phyloP scores from a whole-genome alignment of 2,888 invertebrate species.

The Eristalinus aeneus region DNA sequence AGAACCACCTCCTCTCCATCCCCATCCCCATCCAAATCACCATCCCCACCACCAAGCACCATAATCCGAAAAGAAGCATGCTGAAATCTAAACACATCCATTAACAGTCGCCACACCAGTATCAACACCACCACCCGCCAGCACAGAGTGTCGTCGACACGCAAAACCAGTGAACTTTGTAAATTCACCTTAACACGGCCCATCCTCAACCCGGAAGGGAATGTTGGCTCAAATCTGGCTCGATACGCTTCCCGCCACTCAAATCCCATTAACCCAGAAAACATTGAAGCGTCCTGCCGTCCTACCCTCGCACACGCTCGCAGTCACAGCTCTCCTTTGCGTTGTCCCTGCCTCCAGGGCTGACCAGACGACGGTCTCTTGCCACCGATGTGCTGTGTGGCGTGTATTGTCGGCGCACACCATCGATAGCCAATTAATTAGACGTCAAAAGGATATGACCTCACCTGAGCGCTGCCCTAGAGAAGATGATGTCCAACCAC shows the following conservation, averaged over 20 bases:
- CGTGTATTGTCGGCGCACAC: conserved; percentile 32
- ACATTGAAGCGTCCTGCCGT: neutral
- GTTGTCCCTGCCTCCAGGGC: neutral
- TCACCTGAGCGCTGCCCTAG: conserved; percentile 35
- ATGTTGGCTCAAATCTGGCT: conserved; percentile 60
- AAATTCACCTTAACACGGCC: conserved; percentile 38
- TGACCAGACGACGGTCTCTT: neutral
- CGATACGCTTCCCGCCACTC: conserved; percentile 43
- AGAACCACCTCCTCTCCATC: neutral
- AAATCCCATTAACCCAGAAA: conserved; percentile 65
- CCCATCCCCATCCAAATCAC: neutral
- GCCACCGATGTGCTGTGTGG: neutral
- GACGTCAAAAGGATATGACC: conserved; percentile 41
- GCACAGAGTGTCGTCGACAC: neutral
- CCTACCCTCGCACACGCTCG: neutral
- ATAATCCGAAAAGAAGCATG: conserved; percentile 11
- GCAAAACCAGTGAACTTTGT: conserved; percentile 14
- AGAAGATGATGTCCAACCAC: neutral
- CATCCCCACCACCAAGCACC: neutral
- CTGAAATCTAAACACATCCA: conserved; percentile 9
- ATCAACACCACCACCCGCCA: conserved; percentile 2
- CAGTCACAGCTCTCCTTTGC: conserved; percentile 11
- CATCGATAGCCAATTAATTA: conserved; percentile 60
- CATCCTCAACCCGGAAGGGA: conserved; percentile 62
- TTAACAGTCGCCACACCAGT: neutral